phyloP scores from a whole-genome alignment of 2,888 invertebrate species.

The Drosophila dives region DNA sequence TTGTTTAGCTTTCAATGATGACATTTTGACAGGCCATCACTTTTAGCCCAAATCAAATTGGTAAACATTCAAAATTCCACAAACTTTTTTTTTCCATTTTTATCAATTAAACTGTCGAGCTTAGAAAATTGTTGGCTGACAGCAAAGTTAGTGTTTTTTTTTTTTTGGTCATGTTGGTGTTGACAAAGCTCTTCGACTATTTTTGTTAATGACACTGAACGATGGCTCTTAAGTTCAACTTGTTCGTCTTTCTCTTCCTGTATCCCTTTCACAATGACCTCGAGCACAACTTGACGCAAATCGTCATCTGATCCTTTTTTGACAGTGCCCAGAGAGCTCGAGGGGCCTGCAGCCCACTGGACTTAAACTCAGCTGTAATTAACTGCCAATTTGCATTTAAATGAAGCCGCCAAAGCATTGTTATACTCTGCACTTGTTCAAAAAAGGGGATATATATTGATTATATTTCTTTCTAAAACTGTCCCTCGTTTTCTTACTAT shows the following conservation, averaged over 20 bases:
- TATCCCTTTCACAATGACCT: constrained; percentile 13
- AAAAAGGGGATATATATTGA: not conserved
- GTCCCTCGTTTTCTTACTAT: not conserved
- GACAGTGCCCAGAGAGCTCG: not conserved
- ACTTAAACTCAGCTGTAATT: constrained; percentile 54
- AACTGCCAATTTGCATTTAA: constrained; percentile 67
- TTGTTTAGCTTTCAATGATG: constrained; percentile 56
- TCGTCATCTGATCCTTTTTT: constrained; percentile 67
- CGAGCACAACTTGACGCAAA: constrained; percentile 40
- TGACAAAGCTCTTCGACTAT: constrained; percentile 51
- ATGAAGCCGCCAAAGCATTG: constrained; percentile 28
- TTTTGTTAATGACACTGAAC: not conserved
- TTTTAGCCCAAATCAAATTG: constrained; percentile 50
- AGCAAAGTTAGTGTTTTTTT: not conserved
- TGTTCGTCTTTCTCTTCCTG: not conserved
- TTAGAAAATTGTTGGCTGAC: constrained; percentile 10
- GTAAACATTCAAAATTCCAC: constrained; percentile 34
- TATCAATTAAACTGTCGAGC: constrained; percentile 10
- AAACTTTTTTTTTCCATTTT: not conserved
- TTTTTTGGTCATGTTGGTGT: constrained; percentile 22
- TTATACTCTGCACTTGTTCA: constrained; percentile 14
- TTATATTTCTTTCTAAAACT: not conserved
- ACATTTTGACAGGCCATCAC: constrained; percentile 68
- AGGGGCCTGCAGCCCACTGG: not conserved
- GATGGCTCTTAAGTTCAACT: constrained; percentile 21